Base-by-base conservation (phyloP, 2,888 invertebrate genomes). In the Drosophila quasianomalipes region DNA sequence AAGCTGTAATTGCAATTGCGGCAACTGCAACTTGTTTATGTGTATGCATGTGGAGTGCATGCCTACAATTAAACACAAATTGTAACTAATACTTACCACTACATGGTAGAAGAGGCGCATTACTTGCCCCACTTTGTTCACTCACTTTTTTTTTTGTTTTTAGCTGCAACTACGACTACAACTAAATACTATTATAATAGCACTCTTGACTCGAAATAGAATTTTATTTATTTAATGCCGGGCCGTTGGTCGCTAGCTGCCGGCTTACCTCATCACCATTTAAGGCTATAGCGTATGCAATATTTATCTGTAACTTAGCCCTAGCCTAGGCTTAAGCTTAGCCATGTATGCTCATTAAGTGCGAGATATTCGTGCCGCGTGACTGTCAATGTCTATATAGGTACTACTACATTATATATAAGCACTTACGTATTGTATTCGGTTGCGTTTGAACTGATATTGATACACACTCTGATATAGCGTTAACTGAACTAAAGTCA, bases 181-280 rank as follows among this genome's bases (percentile, higher is more conserved):
- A 53, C 69, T 71, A 64, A 39, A 26, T 30, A 49, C 63, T 47
- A 39, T 31, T 70, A 55, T 60, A 35, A 60, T 41, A 44, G 16
- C 54, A 64, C 65, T 53, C 39, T 28, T 39, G 39, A 47, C 55
- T 55, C 28, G 28, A 31, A 52, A 71, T 60, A 75, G 66, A 72
- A 68, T 74, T 74, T 80, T 74, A 82, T 85, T 76, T 88, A 83
- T 85, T 76, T 76, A 85, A 71, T 73, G 83, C 85, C 89, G 76
- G 74, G 72, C 85, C 74, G 82, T 79, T 57, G 70, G 70, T 70
- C 67, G 67, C 44, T 61, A 61, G 64, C 64, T 77, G 79, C 55
- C 83, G 88, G 85, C 90, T 89, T 91, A 91, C 90, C 91, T 91
- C 91, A 91, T 91, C 86, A 89, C 91, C 91, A 91, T 83, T 86